A percentile compares a stretch with the other conserved stretches of the same genome.
Conservation (phyloP, 2,113 vertebrate genomes). For the Orycteropus afer region DNA sequence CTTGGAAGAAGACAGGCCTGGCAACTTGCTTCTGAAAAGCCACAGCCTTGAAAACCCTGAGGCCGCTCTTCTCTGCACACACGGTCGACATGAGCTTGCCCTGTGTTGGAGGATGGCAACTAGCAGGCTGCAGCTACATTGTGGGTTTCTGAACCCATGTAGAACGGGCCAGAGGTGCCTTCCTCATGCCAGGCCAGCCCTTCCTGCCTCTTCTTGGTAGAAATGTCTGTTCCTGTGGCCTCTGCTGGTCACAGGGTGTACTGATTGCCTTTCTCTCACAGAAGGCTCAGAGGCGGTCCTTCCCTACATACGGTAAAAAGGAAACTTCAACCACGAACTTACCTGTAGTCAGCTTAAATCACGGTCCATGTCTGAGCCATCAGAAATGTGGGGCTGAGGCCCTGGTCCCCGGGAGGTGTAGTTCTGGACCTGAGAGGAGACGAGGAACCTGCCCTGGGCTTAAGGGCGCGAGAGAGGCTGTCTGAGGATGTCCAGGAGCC, state of each 20-base stretch:
- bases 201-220: neutral
- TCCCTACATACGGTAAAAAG: neutral
- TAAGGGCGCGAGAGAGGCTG: neutral
- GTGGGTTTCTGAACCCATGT: rapidly evolving
- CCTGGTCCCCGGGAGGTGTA: no score
- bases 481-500: neutral
- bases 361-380: no score
- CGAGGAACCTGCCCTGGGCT: neutral
- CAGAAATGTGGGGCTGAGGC: neutral
- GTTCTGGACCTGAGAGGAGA: neutral
- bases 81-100: no score
- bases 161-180: neutral
- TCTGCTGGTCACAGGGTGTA: neutral
- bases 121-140: neutral
- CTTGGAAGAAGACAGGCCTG: no score
- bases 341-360: neutral
- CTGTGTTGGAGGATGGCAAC: no score
- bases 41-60: no score
- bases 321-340: neutral
- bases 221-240: neutral
- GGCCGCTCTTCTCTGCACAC: no score
- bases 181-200: neutral
- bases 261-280: neutral
- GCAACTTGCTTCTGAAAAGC: no score
- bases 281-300: neutral